A percentile compares a stretch with the other conserved stretches of the same genome.
Evolutionary conservation across 2,113 vertebrate genomes (phyloP).

Genomic region (Corythornis cristatus): DNA sequence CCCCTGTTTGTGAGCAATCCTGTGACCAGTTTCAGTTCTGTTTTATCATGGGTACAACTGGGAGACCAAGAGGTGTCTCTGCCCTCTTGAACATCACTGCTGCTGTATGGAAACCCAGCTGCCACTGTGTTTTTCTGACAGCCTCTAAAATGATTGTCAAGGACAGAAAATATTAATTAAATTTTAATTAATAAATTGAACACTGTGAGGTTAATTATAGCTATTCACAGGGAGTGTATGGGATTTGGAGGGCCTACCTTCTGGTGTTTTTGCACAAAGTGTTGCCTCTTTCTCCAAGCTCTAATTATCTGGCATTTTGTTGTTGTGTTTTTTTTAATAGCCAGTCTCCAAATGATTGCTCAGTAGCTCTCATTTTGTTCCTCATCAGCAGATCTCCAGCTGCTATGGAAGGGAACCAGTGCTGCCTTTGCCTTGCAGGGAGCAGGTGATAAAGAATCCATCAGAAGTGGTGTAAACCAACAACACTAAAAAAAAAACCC

Average conservation of each 20-base stretch:
- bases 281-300: slow-evolving; percentile 32
- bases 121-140: slow-evolving; percentile 13
- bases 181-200: slow-evolving; percentile 68
- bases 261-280: slow-evolving; percentile 42
- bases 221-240: slow-evolving; percentile 28
- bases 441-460: slow-evolving; percentile 26
- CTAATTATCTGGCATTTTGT: slow-evolving; percentile 26
- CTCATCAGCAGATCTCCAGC: slow-evolving; percentile 35
- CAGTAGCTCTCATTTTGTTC: slow-evolving; percentile 23
- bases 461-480: not conserved
- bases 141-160: not conserved
- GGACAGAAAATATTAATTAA: slow-evolving; percentile 59
- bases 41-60: not conserved
- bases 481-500: not conserved
- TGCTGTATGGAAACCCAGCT: not conserved
- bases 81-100: not conserved
- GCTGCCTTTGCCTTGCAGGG: not conserved
- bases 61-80: not conserved
- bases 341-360: slow-evolving; percentile 5
- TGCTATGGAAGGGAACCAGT: slow-evolving; percentile 8
- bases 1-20: not conserved
- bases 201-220: slow-evolving; percentile 45
- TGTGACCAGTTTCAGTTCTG: not conserved
- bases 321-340: not conserved
- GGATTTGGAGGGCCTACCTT: slow-evolving; percentile 53